Percentiles rank a stretch among this genome's conserved stretches.
These are phyloP conservation scores for Dascillus cervinus DNA, from an alignment of 2,888 invertebrate species.

Conservation along the genomic window DNA sequence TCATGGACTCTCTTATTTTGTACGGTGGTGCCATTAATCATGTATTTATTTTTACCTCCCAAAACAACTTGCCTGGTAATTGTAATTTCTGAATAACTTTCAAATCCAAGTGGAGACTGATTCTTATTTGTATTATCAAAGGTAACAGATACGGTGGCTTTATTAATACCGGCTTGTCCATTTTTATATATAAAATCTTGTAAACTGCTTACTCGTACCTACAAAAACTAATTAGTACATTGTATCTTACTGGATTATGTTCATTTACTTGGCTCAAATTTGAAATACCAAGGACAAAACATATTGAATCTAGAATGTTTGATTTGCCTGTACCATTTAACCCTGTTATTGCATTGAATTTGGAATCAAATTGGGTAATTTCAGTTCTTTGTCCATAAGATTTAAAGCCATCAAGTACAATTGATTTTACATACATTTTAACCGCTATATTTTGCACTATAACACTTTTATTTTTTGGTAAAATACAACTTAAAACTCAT, in stretches of 20 bases:
- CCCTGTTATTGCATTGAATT: slow-evolving; percentile 97
- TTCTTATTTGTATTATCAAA: slow-evolving; percentile 84
- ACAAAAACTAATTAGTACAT: slow-evolving; percentile 14
- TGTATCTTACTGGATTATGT: background rate
- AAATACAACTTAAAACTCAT: no score
- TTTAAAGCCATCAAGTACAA: slow-evolving; percentile 94
- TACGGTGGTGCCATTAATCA: slow-evolving; percentile 87
- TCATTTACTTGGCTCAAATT: slow-evolving; percentile 78
- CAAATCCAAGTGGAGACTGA: slow-evolving; percentile 86
- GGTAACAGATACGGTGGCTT: slow-evolving; percentile 89
- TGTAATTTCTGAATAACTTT: slow-evolving; percentile 81
- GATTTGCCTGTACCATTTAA: slow-evolving; percentile 97
- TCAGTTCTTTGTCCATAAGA: slow-evolving; percentile 92
- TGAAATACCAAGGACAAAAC: slow-evolving; percentile 92
- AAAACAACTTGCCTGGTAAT: slow-evolving; percentile 85
- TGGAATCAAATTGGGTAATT: slow-evolving; percentile 83
- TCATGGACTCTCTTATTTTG: slow-evolving; percentile 87
- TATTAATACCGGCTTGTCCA: slow-evolving; percentile 92
- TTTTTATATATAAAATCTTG: slow-evolving; percentile 96
- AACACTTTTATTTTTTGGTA: no score
- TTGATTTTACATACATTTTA: slow-evolving; percentile 92
- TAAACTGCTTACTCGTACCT: slow-evolving; percentile 85
- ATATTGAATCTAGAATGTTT: slow-evolving; percentile 94
- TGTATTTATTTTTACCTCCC: slow-evolving; percentile 84
- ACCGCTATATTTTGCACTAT: no score